Conservation (phyloP, 2,113 vertebrate genomes). For the Psilopsiagon aurifrons region DNA sequence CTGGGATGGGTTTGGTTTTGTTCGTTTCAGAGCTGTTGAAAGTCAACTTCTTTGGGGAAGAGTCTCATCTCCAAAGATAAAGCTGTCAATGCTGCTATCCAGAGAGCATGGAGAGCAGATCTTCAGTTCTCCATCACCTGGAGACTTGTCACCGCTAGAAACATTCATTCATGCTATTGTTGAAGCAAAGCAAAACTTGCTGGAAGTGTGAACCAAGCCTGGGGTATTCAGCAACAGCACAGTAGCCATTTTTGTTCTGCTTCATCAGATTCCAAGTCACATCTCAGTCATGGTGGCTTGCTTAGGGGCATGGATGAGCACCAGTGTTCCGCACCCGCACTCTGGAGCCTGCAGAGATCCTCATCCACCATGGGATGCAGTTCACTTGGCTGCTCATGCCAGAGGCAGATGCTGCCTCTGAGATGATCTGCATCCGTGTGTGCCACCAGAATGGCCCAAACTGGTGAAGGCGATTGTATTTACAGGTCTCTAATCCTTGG, state of each 20-base stretch:
- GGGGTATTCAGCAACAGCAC: background rate
- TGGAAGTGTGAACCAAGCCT: background rate
- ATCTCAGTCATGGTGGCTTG: background rate
- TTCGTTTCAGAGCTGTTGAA: background rate
- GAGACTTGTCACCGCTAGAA: background rate
- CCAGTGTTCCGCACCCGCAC: background rate
- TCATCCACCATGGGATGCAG: accelerated
- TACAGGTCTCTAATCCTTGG: background rate
- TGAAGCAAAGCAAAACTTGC: background rate
- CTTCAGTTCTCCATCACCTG: background rate
- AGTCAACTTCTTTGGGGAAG: background rate
- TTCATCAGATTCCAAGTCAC: background rate
- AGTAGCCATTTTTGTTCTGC: background rate
- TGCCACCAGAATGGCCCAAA: background rate
- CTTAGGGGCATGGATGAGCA: background rate
- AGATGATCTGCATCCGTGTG: background rate
- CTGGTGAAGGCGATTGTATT: background rate
- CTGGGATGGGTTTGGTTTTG: background rate
- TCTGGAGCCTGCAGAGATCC: background rate
- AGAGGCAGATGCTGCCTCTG: background rate
- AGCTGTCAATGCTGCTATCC: background rate
- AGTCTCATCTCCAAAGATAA: background rate
- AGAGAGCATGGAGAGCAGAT: background rate
- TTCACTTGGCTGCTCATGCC: background rate
- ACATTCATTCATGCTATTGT: background rate